These are phyloP conservation scores for Drosophila dives DNA, from an alignment of 2,888 invertebrate species.

Conservation along the genomic window DNA sequence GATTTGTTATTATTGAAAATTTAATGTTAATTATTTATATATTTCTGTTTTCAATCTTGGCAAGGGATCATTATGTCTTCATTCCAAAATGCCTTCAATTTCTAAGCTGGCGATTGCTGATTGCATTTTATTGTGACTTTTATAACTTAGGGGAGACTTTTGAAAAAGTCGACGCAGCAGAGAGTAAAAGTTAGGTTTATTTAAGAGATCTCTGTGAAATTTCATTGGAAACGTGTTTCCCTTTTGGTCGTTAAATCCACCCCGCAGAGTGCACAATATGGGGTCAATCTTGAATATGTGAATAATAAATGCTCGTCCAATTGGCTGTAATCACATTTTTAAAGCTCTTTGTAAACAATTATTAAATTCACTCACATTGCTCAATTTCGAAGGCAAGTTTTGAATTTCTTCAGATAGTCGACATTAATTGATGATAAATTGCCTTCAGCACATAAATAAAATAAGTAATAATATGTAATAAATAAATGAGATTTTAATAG, in stretches of 20 bases:
- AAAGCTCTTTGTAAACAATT: constrained; percentile 4
- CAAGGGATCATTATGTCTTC: background rate
- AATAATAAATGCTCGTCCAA: background rate
- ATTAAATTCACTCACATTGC: background rate
- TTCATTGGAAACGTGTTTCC: background rate
- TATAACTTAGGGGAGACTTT: background rate
- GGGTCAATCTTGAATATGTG: constrained; percentile 3
- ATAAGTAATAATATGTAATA: background rate
- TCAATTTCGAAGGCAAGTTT: background rate
- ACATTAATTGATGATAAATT: background rate
- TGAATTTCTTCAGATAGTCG: background rate
- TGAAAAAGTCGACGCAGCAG: background rate
- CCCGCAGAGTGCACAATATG: constrained; percentile 2
- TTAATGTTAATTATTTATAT: background rate
- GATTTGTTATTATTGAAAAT: background rate
- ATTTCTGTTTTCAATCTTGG: background rate
- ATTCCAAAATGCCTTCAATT: background rate
- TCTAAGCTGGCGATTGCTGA: background rate
- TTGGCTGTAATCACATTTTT: constrained; percentile 3
- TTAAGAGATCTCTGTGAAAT: background rate
- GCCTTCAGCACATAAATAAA: background rate
- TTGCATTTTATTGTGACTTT: background rate
- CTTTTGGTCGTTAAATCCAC: constrained; percentile 1
- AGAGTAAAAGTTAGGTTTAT: background rate
- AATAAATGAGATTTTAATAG: background rate